Evolutionary conservation across 2,113 vertebrate species (phyloP), one percentile per base, ranked within the genome.

Genomic region (Oreochromis spilurus): DNA sequence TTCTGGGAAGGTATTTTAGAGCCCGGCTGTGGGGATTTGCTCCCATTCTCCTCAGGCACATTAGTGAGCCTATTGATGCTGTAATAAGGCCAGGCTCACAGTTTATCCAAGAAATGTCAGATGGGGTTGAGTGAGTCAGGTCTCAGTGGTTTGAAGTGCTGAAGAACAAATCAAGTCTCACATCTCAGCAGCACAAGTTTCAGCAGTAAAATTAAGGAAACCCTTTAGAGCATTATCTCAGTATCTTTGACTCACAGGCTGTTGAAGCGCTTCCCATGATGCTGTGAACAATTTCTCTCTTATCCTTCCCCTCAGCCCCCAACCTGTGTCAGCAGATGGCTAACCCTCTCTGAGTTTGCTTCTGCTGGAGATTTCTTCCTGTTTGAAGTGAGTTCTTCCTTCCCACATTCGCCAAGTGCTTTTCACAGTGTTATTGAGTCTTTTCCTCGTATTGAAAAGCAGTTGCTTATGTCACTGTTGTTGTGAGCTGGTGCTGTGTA

Each of bases 1-100:
- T 75, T 81, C 53, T 60, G 19, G 87, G 65, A 84, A 72, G 4
- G 60, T 5, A 54, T 77, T 77, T 50, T 50, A 48, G 16, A 50
- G 16, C 70, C 43, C 3, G 0, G 43, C 43, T 75, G 17, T 29
- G 45, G 45, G 43, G 48, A 79, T 87, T 79, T 53, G 29, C 11
- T 16, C 75, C 7, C 75, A 31, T 77, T 52, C 26, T 21, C 29
- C n/a, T 79, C 75, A 36, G 52, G 31, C 29, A 53, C 75, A 79
- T 79, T 79, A 79, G 31, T 14, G 77, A 79, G 3, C 50, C 7
- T 2, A 79, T 4, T 79, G 77, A 79, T 36, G 77, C 29, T 36
- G 12, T 9, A 16, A 36, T 16, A 36, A 53, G 12, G 26, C 53
- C 5, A 4, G 52, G 43, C 43, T 31, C 70, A n/a, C 70, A 12